Evolutionary conservation across 2,797 vertebrate genomes (phyloP).

Genomic region (Lagorchestes hirsutus): DNA sequence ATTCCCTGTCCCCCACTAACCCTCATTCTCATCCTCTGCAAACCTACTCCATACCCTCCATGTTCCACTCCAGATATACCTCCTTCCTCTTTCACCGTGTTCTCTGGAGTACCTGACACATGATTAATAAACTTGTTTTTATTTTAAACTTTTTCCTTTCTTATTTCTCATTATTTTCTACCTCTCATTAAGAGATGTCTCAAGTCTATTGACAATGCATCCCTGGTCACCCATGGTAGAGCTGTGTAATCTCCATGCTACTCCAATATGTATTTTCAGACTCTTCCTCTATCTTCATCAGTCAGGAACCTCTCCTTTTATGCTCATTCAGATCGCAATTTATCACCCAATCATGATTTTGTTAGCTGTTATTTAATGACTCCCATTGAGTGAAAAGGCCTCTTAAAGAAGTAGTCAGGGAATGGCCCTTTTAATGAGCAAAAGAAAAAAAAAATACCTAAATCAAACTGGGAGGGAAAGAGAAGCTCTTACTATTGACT

Average conservation of each 20-base stretch:
- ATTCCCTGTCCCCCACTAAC: neutral
- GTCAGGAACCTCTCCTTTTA: neutral
- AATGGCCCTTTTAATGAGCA: too few relatives aligned
- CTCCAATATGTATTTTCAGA: neutral
- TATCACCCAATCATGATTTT: neutral
- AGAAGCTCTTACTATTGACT: too few relatives aligned
- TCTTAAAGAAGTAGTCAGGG: too few relatives aligned
- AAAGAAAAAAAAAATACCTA: too few relatives aligned
- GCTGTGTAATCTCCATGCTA: neutral
- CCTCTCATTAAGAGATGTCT: neutral
- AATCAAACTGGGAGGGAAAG: too few relatives aligned
- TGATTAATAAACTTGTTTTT: neutral
- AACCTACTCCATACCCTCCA: neutral
- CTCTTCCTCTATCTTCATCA: neutral
- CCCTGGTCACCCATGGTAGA: neutral
- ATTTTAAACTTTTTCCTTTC: neutral
- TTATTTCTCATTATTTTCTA: neutral
- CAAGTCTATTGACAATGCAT: neutral
- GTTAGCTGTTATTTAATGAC: neutral
- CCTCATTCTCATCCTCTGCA: neutral
- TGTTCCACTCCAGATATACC: neutral
- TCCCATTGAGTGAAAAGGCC: neutral
- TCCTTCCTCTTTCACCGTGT: neutral
- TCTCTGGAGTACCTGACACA: neutral
- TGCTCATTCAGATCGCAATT: neutral